Base-by-base conservation (phyloP, 2,888 invertebrate species). In the Latrodectus elegans region DNA sequence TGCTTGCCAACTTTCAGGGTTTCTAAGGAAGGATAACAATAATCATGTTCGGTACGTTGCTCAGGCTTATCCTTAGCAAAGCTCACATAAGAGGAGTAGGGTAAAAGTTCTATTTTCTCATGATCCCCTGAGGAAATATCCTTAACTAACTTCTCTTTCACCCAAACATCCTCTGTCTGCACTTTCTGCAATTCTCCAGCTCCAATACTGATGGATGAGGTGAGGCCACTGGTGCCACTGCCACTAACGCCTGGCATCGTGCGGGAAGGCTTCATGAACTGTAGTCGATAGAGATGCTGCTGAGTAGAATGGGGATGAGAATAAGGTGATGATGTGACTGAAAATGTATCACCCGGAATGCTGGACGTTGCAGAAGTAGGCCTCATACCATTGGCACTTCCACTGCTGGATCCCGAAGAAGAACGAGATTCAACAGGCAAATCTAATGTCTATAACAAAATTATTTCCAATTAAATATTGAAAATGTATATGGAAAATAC, bases 341-440 rank as follows among this genome's bases (percentile, higher is more conserved):
- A 88, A n/a, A 71, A 71, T 26, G 75, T 52, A 65, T 88, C 88
- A 55, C 79, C 84, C 22, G 84, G 84, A 53, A 84, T 53, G 68
- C 79, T 88, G 79, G 80, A 79, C 55, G 84, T 84, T 17, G 84
- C 73, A 90, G 91, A 91, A 67, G 90, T 75, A 90, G 38, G 92
- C 91, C 55, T 91, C 8, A 53, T 52, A 22, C 78, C 78, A 65
- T 74, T 82, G 51, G 76, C 82, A 70, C 85, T 85, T 70, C 75
- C 87, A 17, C 68, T 89, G 68, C 86, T 87, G 67, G 93, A 95
- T 93, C 94, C 95, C 80, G 96, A 95, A 77, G 95, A 95, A 76
- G 95, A 95, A 89, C 95, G 95, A 8, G 96, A 95, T 91, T 96
- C 95, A 91, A 95, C 94, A 86, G 96, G 96, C 91, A 98, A 94